These are phyloP conservation scores for Ateles fusciceps DNA, from an alignment of 2,797 vertebrate species.

Conservation along the genomic window DNA sequence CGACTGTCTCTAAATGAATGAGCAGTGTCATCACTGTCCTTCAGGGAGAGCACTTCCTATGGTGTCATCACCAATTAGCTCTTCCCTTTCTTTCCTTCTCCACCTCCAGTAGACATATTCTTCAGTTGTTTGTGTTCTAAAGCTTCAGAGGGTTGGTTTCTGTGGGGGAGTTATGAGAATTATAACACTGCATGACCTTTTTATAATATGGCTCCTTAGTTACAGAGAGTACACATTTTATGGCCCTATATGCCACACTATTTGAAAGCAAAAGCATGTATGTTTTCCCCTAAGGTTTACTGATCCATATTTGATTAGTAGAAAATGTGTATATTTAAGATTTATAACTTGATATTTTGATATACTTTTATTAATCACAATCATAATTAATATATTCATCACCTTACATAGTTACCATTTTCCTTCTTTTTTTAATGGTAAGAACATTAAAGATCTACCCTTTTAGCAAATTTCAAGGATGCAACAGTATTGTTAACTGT, in stretches of 20 bases:
- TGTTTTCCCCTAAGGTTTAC: not conserved
- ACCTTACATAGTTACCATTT: not conserved
- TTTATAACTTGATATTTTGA: not conserved
- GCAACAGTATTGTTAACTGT: not conserved
- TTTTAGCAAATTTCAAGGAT: not conserved
- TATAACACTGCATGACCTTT: not conserved
- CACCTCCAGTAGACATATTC: not conserved
- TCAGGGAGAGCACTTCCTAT: constrained; percentile 72
- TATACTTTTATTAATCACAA: not conserved
- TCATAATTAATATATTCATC: not conserved
- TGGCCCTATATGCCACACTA: not conserved
- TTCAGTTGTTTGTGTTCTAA: constrained; percentile 53
- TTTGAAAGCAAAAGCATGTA: not conserved
- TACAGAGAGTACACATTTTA: not conserved
- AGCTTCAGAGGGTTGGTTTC: constrained; percentile 36
- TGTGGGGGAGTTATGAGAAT: constrained; percentile 43
- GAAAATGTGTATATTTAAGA: not conserved
- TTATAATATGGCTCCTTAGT: not conserved
- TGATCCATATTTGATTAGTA: not conserved
- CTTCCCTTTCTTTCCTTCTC: not conserved
- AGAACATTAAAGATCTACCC: not conserved
- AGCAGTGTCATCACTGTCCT: constrained; percentile 5
- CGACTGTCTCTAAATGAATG: constrained; percentile 3
- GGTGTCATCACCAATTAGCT: constrained; percentile 55
- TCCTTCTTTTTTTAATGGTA: not conserved